A percentile compares a stretch with the other conserved stretches of the same genome.
phyloP scores from a whole-genome alignment of 2,797 vertebrate species.

The Artibeus jamaicensis region DNA sequence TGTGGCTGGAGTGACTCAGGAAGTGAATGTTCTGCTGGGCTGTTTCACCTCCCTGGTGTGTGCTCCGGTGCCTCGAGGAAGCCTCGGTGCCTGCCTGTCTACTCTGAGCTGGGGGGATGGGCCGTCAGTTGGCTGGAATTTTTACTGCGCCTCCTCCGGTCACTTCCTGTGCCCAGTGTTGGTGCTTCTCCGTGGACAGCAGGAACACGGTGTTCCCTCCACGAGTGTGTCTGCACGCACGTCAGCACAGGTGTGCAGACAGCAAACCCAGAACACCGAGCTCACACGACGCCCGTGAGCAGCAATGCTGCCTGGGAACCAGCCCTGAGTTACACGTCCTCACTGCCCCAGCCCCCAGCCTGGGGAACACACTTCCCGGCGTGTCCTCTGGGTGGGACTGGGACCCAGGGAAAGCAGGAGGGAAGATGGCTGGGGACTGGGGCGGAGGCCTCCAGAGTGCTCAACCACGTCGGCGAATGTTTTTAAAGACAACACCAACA shows the following conservation, averaged over 20 bases:
- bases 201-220: neutral
- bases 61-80: fast-evolving
- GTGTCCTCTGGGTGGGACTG: too few species aligned
- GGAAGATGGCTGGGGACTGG: neutral
- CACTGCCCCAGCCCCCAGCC: neutral
- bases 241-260: neutral
- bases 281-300: neutral
- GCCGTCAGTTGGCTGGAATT: too few species aligned
- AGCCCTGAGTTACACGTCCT: too few species aligned
- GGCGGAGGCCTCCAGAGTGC: neutral
- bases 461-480: fast-evolving
- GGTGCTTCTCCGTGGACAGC: neutral
- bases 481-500: neutral
- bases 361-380: too few species aligned
- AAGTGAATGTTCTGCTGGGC: fast-evolving
- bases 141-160: neutral
- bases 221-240: neutral
- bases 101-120: neutral
- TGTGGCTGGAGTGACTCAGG: neutral
- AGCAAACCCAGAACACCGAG: neutral
- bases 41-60: fast-evolving
- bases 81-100: fast-evolving
- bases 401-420: too few species aligned
- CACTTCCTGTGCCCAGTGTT: neutral
- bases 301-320: fast-evolving